phyloP scores from a whole-genome alignment of 2,113 vertebrate genomes.

The Gallinago jamesoni region DNA sequence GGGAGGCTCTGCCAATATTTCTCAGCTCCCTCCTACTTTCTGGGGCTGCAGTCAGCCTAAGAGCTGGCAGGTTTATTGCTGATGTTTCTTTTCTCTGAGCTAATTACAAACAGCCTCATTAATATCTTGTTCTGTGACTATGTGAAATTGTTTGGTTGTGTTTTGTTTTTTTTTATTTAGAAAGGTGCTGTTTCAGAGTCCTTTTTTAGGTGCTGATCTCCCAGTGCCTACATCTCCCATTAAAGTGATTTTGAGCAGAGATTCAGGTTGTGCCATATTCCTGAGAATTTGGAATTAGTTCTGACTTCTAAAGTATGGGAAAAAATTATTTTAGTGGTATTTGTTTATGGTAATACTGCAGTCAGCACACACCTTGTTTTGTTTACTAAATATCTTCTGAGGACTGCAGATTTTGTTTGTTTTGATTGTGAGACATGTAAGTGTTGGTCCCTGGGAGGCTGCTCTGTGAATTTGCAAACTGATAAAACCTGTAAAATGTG shows the following conservation, averaged over 20 bases:
- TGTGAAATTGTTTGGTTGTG: background rate
- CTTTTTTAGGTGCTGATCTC: background rate
- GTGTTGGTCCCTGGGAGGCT: constrained; percentile 16
- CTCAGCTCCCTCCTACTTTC: constrained; percentile 21
- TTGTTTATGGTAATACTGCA: constrained; percentile 46
- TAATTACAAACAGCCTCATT: constrained; percentile 37
- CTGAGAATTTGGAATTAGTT: background rate
- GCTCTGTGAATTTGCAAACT: constrained; percentile 45
- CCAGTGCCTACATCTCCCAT: background rate
- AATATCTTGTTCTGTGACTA: background rate
- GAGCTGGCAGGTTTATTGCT: constrained; percentile 45
- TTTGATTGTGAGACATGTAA: constrained; percentile 38
- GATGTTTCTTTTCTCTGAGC: background rate
- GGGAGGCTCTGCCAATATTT: constrained; percentile 27
- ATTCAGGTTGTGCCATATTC: background rate
- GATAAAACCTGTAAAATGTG: constrained; percentile 49
- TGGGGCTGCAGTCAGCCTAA: background rate
- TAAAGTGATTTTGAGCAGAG: background rate
- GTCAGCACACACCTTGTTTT: constrained; percentile 49
- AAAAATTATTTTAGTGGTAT: background rate
- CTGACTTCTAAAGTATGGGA: background rate
- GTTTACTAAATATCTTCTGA: constrained; percentile 32
- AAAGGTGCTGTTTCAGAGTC: background rate
- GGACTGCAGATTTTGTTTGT: constrained; percentile 47
- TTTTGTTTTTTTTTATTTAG: background rate